Percentiles rank a stretch among this genome's conserved stretches.
Conservation (phyloP, 2,113 vertebrate species). For the Ciconia maguari region DNA sequence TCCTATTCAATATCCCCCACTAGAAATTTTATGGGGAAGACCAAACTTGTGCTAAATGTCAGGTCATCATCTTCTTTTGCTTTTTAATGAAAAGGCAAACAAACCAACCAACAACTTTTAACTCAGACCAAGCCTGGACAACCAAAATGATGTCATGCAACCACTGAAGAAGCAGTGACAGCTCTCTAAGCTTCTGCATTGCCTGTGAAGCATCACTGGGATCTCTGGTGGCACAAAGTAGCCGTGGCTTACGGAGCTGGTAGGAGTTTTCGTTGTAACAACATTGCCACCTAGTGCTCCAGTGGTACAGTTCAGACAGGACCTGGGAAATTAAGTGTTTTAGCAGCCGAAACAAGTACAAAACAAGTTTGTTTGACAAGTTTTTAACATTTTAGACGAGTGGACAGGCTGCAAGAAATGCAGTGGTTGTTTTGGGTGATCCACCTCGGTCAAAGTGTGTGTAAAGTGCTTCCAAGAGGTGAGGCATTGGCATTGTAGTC, state of each 20-base stretch:
- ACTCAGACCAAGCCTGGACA: background rate
- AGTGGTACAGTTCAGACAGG: background rate
- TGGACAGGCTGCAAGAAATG: background rate
- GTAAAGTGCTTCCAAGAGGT: background rate
- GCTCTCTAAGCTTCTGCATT: background rate
- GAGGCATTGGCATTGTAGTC: background rate
- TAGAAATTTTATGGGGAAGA: background rate
- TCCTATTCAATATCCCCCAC: background rate
- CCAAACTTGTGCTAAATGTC: background rate
- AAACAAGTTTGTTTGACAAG: background rate
- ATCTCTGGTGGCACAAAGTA: background rate
- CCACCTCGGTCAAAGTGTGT: fast-evolving
- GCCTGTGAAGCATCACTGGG: background rate
- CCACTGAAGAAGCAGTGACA: fast-evolving
- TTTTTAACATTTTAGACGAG: background rate
- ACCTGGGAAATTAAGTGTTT: fast-evolving
- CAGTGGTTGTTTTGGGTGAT: background rate
- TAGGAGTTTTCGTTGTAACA: conserved; percentile 67
- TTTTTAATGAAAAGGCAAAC: background rate
- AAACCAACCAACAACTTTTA: background rate
- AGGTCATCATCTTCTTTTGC: fast-evolving
- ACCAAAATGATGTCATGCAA: background rate
- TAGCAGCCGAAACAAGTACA: background rate
- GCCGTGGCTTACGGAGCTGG: background rate
- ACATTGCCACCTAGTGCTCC: conserved; percentile 80